Evolutionary conservation across 2,888 invertebrate species (phyloP).

Genomic region (Corythucha ciliata): DNA sequence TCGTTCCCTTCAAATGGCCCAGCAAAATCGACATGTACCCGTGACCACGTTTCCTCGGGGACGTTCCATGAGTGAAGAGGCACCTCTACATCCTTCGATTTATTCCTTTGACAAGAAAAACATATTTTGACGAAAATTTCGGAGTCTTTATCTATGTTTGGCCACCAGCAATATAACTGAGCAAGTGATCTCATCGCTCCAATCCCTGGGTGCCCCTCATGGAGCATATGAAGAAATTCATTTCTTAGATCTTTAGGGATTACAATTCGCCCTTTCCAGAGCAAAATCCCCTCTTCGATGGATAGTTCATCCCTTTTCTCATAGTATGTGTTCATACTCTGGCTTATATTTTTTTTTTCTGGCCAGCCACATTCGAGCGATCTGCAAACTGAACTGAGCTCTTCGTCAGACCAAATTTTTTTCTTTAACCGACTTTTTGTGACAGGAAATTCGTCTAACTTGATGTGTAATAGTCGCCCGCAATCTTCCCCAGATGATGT

Average conservation of each 20-base stretch:
- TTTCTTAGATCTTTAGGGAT: slow-evolving; percentile 8
- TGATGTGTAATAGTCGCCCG: background rate
- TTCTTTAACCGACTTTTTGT: background rate
- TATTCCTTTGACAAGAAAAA: slow-evolving; percentile 24
- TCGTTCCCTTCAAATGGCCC: slow-evolving; percentile 29
- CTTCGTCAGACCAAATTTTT: background rate
- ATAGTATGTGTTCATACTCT: slow-evolving; percentile 1
- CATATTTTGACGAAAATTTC: slow-evolving; percentile 1
- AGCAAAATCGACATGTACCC: slow-evolving; percentile 34
- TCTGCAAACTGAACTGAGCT: background rate
- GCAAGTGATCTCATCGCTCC: slow-evolving; percentile 12
- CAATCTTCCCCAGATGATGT: background rate
- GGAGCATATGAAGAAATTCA: slow-evolving; percentile 15
- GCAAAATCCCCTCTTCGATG: slow-evolving; percentile 1
- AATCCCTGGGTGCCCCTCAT: slow-evolving; percentile 30
- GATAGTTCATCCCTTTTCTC: slow-evolving; percentile 1
- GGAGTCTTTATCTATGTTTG: slow-evolving; percentile 3
- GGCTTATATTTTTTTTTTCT: background rate
- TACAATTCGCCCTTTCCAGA: slow-evolving; percentile 19
- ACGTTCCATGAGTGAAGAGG: slow-evolving; percentile 31
- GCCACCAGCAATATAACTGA: slow-evolving; percentile 1
- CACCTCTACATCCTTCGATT: slow-evolving; percentile 25
- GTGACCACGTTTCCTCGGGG: slow-evolving; percentile 29
- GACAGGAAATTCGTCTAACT: background rate
- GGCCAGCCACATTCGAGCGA: background rate